Evolutionary conservation across 1,140 invertebrate genomes (phyloP).

Genomic region (Heterodera schachtii): DNA sequence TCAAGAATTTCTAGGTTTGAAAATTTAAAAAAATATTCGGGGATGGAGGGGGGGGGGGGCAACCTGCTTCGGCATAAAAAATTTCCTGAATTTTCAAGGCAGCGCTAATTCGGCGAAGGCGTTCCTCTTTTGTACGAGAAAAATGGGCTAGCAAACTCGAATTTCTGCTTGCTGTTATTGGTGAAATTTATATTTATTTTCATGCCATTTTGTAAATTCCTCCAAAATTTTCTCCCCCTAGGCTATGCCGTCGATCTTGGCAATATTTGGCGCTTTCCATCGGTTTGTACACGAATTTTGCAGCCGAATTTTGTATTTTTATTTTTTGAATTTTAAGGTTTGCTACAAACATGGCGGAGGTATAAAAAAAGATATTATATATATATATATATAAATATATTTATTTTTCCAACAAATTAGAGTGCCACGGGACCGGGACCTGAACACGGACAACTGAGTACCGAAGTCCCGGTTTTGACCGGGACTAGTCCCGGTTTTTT

Average conservation of each 20-base stretch:
- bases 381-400: too few relatives aligned
- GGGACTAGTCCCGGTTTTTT: too few relatives aligned
- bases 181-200: conserved; percentile 72
- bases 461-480: too few relatives aligned
- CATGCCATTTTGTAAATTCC: conserved; percentile 8
- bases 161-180: conserved; percentile 88
- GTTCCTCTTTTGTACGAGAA: conserved; percentile 53
- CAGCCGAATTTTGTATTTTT: not conserved
- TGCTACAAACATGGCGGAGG: conserved; percentile 69
- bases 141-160: conserved; percentile 84
- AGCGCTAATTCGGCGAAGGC: conserved; percentile 27
- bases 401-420: too few relatives aligned
- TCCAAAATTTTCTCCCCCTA: not conserved
- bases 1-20: too few relatives aligned
- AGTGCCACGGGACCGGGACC: too few relatives aligned
- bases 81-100: not conserved
- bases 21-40: too few relatives aligned
- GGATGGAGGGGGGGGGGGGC: too few relatives aligned
- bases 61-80: too few relatives aligned
- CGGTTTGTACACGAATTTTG: not conserved
- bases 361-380: too few relatives aligned
- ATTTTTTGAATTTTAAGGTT: conserved; percentile 71
- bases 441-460: too few relatives aligned
- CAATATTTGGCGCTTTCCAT: conserved; percentile 79
- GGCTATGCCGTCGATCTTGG: conserved; percentile 68